Evolutionary conservation across 92 coral and sea anemone genomes (phyloP).

Genomic region (Phenganax marumi): DNA sequence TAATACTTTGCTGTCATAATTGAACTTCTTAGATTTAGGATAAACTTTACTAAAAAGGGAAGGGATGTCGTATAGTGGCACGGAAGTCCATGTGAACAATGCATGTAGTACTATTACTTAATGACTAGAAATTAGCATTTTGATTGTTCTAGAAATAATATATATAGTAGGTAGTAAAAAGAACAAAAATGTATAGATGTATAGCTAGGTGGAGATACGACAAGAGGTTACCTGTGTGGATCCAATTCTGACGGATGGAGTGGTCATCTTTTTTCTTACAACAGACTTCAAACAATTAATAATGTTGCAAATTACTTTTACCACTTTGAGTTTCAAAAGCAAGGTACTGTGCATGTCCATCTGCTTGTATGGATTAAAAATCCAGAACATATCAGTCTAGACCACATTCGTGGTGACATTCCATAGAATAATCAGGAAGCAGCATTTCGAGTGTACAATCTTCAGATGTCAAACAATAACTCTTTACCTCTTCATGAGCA

Average conservation of each 20-base stretch:
- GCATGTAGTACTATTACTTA: no score
- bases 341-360: constrained; percentile 34
- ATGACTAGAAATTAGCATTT: no score
- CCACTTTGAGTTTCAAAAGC: constrained; percentile 39
- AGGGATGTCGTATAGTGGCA: no score
- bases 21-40: no score
- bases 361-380: constrained; percentile 26
- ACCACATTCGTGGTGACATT: constrained; percentile 11
- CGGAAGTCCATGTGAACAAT: no score
- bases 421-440: constrained; percentile 5
- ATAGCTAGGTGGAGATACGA: no score
- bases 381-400: not conserved
- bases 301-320: constrained; percentile 35
- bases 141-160: no score
- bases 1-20: not conserved
- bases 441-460: not conserved
- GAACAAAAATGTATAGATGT: no score
- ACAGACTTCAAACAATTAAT: no score
- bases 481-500: not conserved
- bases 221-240: constrained; percentile 49
- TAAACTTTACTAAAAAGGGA: no score
- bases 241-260: constrained; percentile 43
- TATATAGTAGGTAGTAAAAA: no score
- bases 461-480: not conserved
- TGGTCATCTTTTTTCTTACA: no score